Base-by-base conservation (phyloP, 1,140 invertebrate species). In the Zaprionus nigranus region DNA sequence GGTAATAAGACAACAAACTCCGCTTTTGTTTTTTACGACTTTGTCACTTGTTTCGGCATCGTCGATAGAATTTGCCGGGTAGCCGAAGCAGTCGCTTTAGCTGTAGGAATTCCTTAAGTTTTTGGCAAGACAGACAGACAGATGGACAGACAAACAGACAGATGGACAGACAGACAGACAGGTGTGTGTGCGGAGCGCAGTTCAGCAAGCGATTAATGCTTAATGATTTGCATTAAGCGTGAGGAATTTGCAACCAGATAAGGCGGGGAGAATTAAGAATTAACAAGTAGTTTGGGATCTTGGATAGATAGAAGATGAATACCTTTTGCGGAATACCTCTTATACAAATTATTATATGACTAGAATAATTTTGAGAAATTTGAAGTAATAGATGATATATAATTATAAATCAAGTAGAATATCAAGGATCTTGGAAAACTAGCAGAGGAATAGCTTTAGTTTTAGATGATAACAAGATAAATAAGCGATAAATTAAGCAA, bases 1-100 rank as follows among this genome's bases (percentile, higher is more conserved):
- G 64, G 13, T 56, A 56, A 56, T 36, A 13, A 4, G 46, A 24
- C 46, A 51, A 51, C 78, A 43, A 69, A 77, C 77, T 84, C 62
- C 74, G 83, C 56, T 82, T 77, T 83, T 82, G 68, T 82, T 80
- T 84, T 79, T 74, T 62, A 36, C 20, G 20, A 73, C 80, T 84
- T 81, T 83, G 81, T 84, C 81, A 84, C 81, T 83, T 83, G 81
- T 84, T 51, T 51, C 81, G 77, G 76, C 69, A 15, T 30, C 40
- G 59, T 40, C 40, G 40, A 46, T 46, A 38, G 66, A 68, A 68
- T 53, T 53, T 28, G 43, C n/a, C 57, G 24, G 43, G 6, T 51
- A 60, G 66, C 66, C 46, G 30, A 34, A 9, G 46, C 11, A 11
- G 11, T 24, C 4, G 46, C 43, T 49, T 24, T 49, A 20, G 22